A percentile compares a stretch with the other conserved stretches of the same genome.
Conservation (phyloP, 1,140 invertebrate species). For the Magallana gigas region DNA sequence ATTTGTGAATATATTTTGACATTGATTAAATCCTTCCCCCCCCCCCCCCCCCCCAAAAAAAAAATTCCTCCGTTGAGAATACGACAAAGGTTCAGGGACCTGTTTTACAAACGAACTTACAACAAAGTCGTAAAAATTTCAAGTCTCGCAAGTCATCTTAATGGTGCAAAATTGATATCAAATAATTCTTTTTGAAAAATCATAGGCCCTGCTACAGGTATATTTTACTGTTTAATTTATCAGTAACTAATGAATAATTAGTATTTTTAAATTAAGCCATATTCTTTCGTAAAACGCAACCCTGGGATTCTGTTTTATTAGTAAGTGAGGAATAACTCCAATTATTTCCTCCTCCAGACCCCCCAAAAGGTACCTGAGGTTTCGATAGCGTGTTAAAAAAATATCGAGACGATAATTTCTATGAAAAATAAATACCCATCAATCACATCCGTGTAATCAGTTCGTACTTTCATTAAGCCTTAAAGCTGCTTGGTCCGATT, state of each 20-base stretch:
- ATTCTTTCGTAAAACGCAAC: not conserved
- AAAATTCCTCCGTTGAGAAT: not conserved
- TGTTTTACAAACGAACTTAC: not conserved
- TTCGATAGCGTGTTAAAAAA: not conserved
- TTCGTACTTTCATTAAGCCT: not conserved
- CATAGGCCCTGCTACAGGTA: not conserved
- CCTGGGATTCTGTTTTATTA: not conserved
- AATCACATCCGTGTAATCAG: not conserved
- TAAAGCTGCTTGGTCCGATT: too few relatives aligned
- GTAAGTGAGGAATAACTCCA: not conserved
- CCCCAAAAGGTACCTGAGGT: not conserved
- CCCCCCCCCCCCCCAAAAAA: too few relatives aligned
- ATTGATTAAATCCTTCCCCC: not conserved
- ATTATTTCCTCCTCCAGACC: not conserved
- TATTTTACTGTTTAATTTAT: not conserved
- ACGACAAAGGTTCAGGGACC: not conserved
- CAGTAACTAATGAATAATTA: constrained; percentile 2
- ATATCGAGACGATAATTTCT: not conserved
- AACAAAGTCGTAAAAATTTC: too few relatives aligned
- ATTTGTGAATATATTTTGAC: not conserved
- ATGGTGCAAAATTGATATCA: not conserved
- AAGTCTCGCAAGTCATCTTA: too few relatives aligned
- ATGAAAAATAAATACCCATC: not conserved
- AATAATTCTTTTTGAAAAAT: not conserved
- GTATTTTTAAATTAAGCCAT: not conserved